Evolutionary conservation across 2,797 vertebrate genomes (phyloP).

Genomic region (Pygocentrus nattereri): DNA sequence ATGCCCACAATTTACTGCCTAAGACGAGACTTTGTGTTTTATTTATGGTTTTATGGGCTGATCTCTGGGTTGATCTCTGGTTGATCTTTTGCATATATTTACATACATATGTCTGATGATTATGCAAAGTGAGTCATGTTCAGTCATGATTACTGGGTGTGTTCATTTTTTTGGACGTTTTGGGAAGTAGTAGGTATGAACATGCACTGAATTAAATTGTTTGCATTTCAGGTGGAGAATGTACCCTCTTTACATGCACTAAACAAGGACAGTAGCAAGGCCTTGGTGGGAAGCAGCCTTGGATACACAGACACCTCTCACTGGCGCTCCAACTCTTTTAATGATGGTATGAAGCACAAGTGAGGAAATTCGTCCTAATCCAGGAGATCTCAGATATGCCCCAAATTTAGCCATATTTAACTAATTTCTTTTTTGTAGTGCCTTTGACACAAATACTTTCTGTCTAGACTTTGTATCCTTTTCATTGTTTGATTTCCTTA

Average conservation of each 20-base stretch:
- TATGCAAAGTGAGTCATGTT: not conserved
- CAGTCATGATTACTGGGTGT: not conserved
- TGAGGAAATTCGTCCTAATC: slow-evolving; percentile 12
- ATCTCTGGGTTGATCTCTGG: not conserved
- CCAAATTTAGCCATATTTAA: too few species aligned
- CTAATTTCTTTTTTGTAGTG: too few species aligned
- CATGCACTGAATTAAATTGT: not conserved
- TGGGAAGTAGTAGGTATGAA: not conserved
- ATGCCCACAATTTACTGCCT: not conserved
- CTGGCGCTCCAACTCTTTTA: slow-evolving; percentile 47
- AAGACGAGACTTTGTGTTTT: not conserved
- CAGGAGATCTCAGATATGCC: too few species aligned
- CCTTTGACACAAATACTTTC: too few species aligned
- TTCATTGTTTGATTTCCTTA: too few species aligned
- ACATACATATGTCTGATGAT: not conserved
- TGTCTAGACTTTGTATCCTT: too few species aligned
- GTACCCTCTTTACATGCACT: slow-evolving; percentile 36
- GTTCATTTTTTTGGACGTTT: not conserved
- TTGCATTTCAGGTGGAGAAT: slow-evolving; percentile 50
- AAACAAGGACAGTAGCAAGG: slow-evolving; percentile 45
- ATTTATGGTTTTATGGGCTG: not conserved
- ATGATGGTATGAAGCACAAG: slow-evolving; percentile 36
- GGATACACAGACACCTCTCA: slow-evolving; percentile 49
- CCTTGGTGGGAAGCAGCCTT: slow-evolving; percentile 47
- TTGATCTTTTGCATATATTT: not conserved